Percentiles rank a stretch among this genome's conserved stretches.
Conservation (phyloP, 2,113 vertebrate genomes). For the Bos indicus region DNA sequence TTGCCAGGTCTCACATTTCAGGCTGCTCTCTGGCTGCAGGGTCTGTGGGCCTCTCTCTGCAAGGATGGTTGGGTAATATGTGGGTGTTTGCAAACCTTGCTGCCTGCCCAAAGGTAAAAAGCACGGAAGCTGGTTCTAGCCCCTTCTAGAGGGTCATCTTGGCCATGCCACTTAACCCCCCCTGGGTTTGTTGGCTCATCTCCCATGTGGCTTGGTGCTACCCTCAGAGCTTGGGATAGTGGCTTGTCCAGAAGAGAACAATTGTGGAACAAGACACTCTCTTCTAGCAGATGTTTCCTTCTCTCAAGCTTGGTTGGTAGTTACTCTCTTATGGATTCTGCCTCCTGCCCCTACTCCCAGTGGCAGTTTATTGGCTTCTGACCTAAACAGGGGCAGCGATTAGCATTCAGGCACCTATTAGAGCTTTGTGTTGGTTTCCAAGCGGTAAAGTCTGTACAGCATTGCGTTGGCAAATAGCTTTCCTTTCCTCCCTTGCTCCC, state of each 20-base stretch:
- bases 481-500: background rate
- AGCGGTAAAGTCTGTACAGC: background rate
- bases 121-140: background rate
- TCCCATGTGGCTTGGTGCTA: background rate
- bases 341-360: background rate
- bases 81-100: background rate
- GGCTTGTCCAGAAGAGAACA: background rate
- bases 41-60: background rate
- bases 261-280: background rate
- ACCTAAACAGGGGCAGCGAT: background rate
- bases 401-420: background rate
- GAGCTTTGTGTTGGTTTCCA: background rate
- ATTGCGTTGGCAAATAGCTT: background rate
- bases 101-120: background rate
- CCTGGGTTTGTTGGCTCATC: background rate
- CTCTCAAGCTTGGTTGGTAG: background rate
- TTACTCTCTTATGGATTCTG: background rate
- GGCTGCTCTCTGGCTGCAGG: background rate
- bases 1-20: background rate
- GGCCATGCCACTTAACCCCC: background rate
- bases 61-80: background rate
- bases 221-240: background rate
- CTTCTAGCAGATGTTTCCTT: background rate
- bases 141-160: background rate
- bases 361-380: background rate